A percentile compares a stretch with the other conserved stretches of the same genome.
phyloP scores from a whole-genome alignment of 2,797 vertebrate genomes.

The Sebastes trivittatus region DNA sequence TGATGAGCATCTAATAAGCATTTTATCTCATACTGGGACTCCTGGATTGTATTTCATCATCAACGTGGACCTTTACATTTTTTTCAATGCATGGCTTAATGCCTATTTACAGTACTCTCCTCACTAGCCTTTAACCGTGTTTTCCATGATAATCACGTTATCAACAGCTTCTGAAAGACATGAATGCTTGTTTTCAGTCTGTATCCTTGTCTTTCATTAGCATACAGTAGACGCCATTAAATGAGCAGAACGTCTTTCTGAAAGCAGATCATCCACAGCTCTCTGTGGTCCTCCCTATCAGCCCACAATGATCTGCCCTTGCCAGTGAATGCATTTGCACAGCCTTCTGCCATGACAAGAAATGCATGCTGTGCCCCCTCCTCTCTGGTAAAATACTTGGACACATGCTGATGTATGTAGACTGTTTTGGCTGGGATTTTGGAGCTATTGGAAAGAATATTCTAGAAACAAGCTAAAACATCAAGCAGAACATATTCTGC shows the following conservation, averaged over 20 bases:
- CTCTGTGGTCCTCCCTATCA: slow-evolving; percentile 2
- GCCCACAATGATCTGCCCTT: not conserved
- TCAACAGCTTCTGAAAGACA: not conserved
- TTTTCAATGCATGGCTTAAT: not conserved
- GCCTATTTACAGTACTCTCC: not conserved
- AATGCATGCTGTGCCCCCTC: not conserved
- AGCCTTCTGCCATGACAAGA: not conserved
- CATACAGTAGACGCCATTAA: not conserved
- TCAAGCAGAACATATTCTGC: not conserved
- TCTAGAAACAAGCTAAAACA: not conserved
- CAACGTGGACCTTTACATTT: too few relatives aligned
- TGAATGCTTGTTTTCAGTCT: not conserved
- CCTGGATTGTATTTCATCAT: not conserved
- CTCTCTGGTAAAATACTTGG: not conserved
- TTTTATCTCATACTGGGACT: too few relatives aligned
- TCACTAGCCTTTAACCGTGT: not conserved
- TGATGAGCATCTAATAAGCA: too few relatives aligned
- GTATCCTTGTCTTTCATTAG: not conserved
- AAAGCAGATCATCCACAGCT: slow-evolving; percentile 2
- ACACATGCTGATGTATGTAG: not conserved
- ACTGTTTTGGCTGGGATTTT: not conserved
- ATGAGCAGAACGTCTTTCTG: slow-evolving; percentile 1
- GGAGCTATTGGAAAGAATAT: not conserved
- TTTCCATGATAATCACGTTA: not conserved
- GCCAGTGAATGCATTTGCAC: not conserved